Conservation (phyloP, 2,113 vertebrate species). For the Neolamprologus sp. region DNA sequence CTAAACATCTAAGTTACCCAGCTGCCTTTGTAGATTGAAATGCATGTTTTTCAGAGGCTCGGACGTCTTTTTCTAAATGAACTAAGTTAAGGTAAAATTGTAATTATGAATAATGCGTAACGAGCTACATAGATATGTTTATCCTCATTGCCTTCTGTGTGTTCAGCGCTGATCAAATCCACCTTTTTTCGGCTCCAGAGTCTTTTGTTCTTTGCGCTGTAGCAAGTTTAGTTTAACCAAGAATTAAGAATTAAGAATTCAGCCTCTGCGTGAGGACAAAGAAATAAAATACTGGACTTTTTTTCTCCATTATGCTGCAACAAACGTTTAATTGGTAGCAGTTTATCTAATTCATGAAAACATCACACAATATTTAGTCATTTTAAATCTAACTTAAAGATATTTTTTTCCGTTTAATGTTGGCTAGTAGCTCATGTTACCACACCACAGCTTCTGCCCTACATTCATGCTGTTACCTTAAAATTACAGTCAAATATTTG, state of each 20-base stretch:
- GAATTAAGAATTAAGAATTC: neutral
- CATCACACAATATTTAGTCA: neutral
- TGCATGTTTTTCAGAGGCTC: neutral
- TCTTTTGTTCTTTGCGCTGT: neutral
- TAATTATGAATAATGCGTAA: neutral
- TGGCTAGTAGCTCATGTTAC: neutral
- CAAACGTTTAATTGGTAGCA: neutral
- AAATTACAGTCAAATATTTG: neutral
- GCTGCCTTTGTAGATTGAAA: neutral
- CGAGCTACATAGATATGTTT: neutral
- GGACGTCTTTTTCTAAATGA: neutral
- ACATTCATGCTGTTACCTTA: neutral
- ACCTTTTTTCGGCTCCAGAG: neutral
- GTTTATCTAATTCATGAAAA: neutral
- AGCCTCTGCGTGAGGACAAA: fast-evolving
- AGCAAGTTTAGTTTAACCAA: neutral
- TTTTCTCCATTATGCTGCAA: neutral
- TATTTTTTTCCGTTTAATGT: neutral
- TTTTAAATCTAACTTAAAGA: neutral
- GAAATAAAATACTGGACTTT: neutral
- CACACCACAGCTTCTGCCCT: neutral
- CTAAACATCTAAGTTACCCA: neutral
- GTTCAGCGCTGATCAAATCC: neutral
- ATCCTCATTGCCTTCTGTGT: neutral
- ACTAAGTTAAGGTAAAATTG: neutral